Percentiles rank a stretch among this genome's conserved stretches.
phyloP scores from a whole-genome alignment of 2,113 vertebrate species.

The Perccottus glenii region DNA sequence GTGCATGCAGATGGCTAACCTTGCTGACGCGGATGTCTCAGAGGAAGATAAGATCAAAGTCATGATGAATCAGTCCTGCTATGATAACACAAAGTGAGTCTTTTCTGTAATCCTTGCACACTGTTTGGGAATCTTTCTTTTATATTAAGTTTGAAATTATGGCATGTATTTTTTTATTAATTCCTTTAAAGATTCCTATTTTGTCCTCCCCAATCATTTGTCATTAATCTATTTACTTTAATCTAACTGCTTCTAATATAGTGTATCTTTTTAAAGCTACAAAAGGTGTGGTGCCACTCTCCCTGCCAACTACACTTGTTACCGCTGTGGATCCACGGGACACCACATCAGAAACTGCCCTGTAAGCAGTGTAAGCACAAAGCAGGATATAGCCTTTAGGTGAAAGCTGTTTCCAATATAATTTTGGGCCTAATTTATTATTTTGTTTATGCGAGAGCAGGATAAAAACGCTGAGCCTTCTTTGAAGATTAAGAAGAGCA shows the following conservation, averaged over 20 bases:
- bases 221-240: background rate
- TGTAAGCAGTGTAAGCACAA: constrained; percentile 85
- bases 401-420: background rate
- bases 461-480: constrained; percentile 92
- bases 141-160: background rate
- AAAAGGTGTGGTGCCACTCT: constrained; percentile 86
- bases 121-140: background rate
- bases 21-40: constrained; percentile 93
- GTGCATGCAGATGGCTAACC: constrained; percentile 94
- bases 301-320: constrained; percentile 92
- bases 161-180: constrained; percentile 8
- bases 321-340: constrained; percentile 91
- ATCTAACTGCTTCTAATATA: background rate
- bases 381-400: background rate
- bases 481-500: constrained; percentile 93
- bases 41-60: constrained; percentile 99
- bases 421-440: background rate
- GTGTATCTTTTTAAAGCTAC: constrained; percentile 73
- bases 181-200: background rate
- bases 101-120: background rate
- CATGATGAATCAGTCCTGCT: constrained; percentile 94
- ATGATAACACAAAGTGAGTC: constrained; percentile 93
- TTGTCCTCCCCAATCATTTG: background rate
- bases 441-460: constrained; percentile 65
- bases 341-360: constrained; percentile 98